Evolutionary conservation across 2,113 vertebrate species (phyloP).

Genomic region (Carassius gibelio): DNA sequence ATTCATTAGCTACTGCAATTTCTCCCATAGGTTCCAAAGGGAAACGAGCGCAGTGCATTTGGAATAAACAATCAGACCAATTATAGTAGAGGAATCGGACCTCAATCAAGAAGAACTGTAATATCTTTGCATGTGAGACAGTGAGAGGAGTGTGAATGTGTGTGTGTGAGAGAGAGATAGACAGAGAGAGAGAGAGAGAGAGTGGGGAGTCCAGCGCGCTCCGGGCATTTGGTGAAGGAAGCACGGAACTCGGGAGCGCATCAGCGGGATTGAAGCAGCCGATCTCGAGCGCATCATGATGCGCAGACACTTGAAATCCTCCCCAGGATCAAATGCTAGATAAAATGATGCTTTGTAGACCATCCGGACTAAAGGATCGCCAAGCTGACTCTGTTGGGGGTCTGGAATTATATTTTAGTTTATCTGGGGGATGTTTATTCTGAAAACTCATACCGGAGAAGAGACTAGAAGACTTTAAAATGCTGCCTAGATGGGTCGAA

Average conservation of each 20-base stretch:
- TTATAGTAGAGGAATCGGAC: conserved; percentile 67
- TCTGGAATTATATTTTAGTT: conserved; percentile 50
- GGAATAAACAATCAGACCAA: conserved; percentile 68
- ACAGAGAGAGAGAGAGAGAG: conserved; percentile 7
- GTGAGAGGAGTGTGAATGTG: conserved; percentile 16
- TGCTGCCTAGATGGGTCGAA: conserved; percentile 21
- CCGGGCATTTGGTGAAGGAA: conserved; percentile 43
- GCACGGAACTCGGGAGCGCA: conserved; percentile 38
- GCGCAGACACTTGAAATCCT: conserved; percentile 53
- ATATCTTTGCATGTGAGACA: conserved; percentile 50
- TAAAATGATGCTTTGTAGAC: conserved; percentile 48
- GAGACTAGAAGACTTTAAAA: conserved; percentile 31
- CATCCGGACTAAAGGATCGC: conserved; percentile 7
- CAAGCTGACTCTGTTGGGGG: conserved; percentile 46
- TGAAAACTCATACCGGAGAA: conserved; percentile 31
- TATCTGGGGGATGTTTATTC: conserved; percentile 46
- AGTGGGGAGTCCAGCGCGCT: conserved; percentile 29
- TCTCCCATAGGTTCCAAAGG: conserved; percentile 78
- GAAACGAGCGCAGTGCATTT: conserved; percentile 74
- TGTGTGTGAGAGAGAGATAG: not conserved
- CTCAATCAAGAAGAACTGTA: conserved; percentile 49
- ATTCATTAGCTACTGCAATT: conserved; percentile 86
- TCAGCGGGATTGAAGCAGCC: conserved; percentile 36
- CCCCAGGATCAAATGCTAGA: conserved; percentile 39
- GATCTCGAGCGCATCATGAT: conserved; percentile 34